Evolutionary conservation across 2,888 invertebrate genomes (phyloP).

Genomic region (Octodonta nipae): DNA sequence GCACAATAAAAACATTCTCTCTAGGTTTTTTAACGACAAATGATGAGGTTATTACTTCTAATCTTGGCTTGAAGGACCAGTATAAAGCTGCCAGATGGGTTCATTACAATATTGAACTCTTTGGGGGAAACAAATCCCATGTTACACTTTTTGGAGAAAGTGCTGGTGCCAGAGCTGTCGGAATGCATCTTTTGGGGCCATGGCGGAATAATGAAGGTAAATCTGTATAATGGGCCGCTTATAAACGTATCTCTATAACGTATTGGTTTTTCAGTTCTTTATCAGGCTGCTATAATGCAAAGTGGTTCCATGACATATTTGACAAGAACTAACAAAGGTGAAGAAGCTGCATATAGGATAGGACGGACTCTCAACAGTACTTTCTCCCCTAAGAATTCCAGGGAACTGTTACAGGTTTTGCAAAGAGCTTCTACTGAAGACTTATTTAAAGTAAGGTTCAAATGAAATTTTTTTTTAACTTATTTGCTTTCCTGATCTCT

Average conservation of each 20-base stretch:
- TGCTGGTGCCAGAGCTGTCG: slow-evolving; percentile 1
- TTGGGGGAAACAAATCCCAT: background rate
- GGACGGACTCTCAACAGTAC: too few species aligned
- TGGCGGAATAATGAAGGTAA: slow-evolving; percentile 2
- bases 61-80: background rate
- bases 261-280: slow-evolving; percentile 8
- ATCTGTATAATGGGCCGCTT: too few species aligned
- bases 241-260: too few species aligned
- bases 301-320: slow-evolving; percentile 11
- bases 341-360: too few species aligned
- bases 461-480: too few species aligned
- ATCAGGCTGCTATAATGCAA: slow-evolving; percentile 10
- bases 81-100: background rate
- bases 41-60: background rate
- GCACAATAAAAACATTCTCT: too few species aligned
- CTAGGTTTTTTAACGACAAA: background rate
- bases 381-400: too few species aligned
- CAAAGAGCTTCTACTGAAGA: too few species aligned
- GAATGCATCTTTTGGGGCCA: slow-evolving; percentile 3
- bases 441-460: too few species aligned
- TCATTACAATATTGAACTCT: background rate
- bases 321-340: too few species aligned
- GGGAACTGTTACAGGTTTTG: too few species aligned
- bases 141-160: slow-evolving; percentile 1
- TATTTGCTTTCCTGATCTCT: too few species aligned